Evolutionary conservation across 1,140 invertebrate genomes (phyloP).

Genomic region (Parasteatoda tepidariorum): DNA sequence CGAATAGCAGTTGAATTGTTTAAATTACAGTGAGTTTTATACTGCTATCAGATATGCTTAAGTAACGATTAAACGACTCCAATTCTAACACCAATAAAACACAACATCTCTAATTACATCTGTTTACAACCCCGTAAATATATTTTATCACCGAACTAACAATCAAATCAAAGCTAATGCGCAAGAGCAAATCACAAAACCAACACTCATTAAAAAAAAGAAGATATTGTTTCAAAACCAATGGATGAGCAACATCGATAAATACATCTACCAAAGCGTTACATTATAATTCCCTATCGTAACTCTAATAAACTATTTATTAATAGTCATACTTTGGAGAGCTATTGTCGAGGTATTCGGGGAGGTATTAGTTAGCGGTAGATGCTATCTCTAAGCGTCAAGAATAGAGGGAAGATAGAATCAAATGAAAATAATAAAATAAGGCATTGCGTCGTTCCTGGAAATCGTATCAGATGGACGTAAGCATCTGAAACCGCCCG

Average conservation of each 20-base stretch:
- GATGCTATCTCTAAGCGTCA: neutral
- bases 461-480: neutral
- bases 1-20: no score
- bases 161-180: no score
- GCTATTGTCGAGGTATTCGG: neutral
- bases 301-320: neutral
- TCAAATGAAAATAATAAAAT: neutral
- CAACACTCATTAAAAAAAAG: no score
- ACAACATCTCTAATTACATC: no score
- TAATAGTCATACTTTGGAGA: neutral
- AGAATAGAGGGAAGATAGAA: neutral
- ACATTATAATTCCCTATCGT: neutral
- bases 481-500: neutral
- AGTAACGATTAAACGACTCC: no score
- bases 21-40: no score
- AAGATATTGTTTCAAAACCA: no score
- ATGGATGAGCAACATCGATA: neutral
- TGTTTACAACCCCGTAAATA: no score
- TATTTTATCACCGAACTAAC: no score
- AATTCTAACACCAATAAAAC: no score
- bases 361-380: neutral
- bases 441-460: neutral
- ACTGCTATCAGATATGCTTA: no score
- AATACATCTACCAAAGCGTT: neutral
- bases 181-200: no score